Conservation (phyloP, 2,888 invertebrate genomes). For the Rhaphigaster nebulosa region DNA sequence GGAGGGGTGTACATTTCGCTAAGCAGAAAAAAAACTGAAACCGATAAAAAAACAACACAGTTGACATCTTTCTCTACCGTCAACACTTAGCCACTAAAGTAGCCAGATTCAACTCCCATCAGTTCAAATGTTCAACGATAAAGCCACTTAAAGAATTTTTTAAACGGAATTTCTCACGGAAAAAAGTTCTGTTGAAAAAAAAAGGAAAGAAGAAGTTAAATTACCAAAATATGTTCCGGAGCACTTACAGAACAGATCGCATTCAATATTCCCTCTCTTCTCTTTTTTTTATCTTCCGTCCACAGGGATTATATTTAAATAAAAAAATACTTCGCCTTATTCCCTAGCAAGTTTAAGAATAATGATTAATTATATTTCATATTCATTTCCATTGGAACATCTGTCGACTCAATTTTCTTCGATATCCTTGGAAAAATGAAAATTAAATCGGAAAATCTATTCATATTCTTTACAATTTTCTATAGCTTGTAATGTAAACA, state of each 20-base stretch:
- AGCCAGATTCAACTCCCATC: neutral
- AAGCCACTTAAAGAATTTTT: conserved; percentile 14
- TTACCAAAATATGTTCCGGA: neutral
- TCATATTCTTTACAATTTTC: no score
- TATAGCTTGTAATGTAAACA: neutral
- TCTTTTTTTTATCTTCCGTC: conserved; percentile 19
- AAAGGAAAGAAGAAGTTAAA: conserved; percentile 22
- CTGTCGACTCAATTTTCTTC: neutral
- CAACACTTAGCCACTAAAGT: neutral
- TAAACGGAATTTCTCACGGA: neutral
- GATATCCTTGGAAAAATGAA: neutral
- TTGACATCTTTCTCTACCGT: neutral
- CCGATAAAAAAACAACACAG: neutral
- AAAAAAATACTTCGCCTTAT: conserved; percentile 21
- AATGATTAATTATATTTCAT: conserved; percentile 34
- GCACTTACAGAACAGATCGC: conserved; percentile 22
- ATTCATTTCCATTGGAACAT: neutral
- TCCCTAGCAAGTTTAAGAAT: neutral
- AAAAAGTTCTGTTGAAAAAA: conserved; percentile 27
- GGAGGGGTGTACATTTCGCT: neutral
- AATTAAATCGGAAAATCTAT: neutral
- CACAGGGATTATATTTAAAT: conserved; percentile 28
- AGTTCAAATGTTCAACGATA: neutral
- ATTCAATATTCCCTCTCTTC: conserved; percentile 36
- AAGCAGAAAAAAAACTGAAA: neutral